Base-by-base conservation (phyloP, 2,888 invertebrate genomes). In the Pyrochroa serraticornis region DNA sequence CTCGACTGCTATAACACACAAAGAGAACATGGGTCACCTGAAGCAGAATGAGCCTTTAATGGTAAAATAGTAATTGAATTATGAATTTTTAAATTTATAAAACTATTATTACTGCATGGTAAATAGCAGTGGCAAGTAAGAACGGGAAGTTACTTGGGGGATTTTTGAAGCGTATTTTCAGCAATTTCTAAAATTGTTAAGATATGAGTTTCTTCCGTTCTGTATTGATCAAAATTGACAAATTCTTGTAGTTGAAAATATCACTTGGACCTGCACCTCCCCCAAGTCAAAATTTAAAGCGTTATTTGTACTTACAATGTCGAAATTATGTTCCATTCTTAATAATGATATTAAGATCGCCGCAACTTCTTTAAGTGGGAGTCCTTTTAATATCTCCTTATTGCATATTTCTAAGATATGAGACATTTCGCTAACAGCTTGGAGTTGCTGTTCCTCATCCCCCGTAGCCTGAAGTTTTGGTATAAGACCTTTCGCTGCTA, bases 401-500 rank as follows among this genome's bases (percentile, higher is more conserved):
- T 98, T 98, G 67, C 97, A 97, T 97, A 98, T 98, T 33, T 98
- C 97, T 51, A 98, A 84, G 80, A 98, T 88, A 82, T 98, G 97
- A 78, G 97, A 97, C 96, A 98, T 96, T 82, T 97, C 97, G 62
- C 97, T 96, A 34, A 95, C 96, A 1, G 97, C 95, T 77, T 97
- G 95, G 61, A 98, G 81, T 79, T 98, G 97, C 75, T 95, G 95
- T 6, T 95, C 95, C 76, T 97, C 97, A 77, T 98, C 97, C 2
- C 93, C 93, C 13, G 90, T 90, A 2, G 97, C 93, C 78, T 97
- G 96, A 63, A 98, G 82, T 0, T 95, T 96, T 67, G 93, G 91
- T 39, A 97, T 80, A 43, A 97, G 80, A 22, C 97, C 97, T 66
- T 97, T 85, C 8, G 97, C 94, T 81, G 97, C 97, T 48, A 97